Conservation (phyloP, 2,888 invertebrate species). For the Troides helena region DNA sequence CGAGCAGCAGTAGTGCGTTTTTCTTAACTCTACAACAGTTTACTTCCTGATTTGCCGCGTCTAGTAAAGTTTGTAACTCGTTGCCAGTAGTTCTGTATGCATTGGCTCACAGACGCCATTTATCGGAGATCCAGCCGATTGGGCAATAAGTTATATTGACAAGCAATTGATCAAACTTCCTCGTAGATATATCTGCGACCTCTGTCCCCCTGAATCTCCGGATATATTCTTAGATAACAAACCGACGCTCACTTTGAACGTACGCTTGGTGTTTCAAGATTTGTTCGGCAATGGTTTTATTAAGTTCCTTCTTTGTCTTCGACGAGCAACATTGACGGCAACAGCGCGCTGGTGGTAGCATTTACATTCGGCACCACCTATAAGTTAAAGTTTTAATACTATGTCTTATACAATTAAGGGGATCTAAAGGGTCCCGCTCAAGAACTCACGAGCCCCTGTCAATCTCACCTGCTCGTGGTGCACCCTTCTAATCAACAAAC, state of each 20-base stretch:
- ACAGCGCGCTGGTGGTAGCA: too few relatives aligned
- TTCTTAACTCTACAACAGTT: not conserved
- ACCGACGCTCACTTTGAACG: not conserved
- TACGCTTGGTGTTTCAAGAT: not conserved
- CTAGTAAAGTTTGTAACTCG: not conserved
- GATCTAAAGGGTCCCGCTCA: too few relatives aligned
- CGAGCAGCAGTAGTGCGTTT: not conserved
- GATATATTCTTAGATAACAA: not conserved
- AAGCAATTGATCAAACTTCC: conserved; percentile 42
- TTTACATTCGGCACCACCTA: too few relatives aligned
- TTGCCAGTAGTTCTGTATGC: conserved; percentile 38
- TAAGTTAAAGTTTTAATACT: too few relatives aligned
- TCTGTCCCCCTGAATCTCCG: conserved; percentile 33
- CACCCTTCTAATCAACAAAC: too few relatives aligned
- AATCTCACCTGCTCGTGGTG: too few relatives aligned
- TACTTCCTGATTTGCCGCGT: not conserved
- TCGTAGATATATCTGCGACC: conserved; percentile 33
- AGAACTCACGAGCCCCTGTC: too few relatives aligned
- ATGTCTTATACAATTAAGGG: too few relatives aligned
- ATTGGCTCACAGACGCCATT: conserved; percentile 38
- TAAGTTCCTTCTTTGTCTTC: not conserved
- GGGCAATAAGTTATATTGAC: conserved; percentile 43
- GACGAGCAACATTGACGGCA: too few relatives aligned
- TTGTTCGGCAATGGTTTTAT: not conserved
- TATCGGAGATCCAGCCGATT: conserved; percentile 35